phyloP scores from a whole-genome alignment of 2,113 vertebrate genomes.

The Zapornia atra region DNA sequence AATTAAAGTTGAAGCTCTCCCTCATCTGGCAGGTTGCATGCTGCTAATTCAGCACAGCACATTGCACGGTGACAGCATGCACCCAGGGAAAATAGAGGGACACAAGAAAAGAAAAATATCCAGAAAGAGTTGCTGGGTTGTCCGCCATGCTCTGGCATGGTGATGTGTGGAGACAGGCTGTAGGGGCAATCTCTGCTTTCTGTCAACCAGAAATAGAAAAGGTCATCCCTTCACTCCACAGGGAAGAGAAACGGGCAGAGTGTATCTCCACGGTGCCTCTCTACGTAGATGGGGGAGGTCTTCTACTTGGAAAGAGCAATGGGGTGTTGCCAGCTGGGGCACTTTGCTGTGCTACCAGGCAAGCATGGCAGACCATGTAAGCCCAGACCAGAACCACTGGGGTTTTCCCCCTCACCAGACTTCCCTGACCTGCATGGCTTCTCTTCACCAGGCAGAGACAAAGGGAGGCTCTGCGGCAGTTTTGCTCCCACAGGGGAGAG shows the following conservation, averaged over 20 bases:
- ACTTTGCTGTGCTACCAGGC: neutral
- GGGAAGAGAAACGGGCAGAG: neutral
- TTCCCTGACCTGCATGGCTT: neutral
- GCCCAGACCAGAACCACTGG: neutral
- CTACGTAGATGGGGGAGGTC: neutral
- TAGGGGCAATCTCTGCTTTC: neutral
- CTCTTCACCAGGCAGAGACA: neutral
- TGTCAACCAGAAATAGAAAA: neutral
- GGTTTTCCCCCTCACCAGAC: neutral
- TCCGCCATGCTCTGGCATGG: neutral
- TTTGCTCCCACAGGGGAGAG: neutral
- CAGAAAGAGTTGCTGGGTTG: neutral
- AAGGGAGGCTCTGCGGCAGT: neutral
- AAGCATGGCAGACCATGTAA: neutral
- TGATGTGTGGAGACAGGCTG: neutral
- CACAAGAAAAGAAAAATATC: neutral
- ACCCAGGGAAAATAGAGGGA: neutral
- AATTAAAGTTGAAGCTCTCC: neutral
- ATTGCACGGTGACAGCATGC: neutral
- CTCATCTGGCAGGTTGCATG: neutral
- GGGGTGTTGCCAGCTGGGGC: rapidly evolving
- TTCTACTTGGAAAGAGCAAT: neutral
- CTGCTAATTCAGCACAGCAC: neutral
- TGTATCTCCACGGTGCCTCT: neutral
- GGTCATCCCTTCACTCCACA: neutral